Base-by-base conservation (phyloP, 2,113 vertebrate species). In the Aramus guarauna region DNA sequence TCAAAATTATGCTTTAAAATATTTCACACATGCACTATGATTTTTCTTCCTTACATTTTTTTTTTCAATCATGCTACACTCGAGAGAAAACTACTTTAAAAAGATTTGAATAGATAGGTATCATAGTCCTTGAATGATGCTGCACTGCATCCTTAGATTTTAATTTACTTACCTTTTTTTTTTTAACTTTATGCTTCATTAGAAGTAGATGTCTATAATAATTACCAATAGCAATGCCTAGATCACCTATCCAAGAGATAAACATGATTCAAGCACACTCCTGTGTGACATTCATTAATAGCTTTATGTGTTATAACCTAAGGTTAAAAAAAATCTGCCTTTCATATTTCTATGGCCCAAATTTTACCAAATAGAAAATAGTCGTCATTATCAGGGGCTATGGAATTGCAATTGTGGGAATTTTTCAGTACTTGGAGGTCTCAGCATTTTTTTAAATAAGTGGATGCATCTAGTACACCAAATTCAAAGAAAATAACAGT, bases 81-180 rank as follows among this genome's bases (percentile, higher is more conserved):
- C 0, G 0, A 64, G 39, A 76, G 11, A 41, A 1, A 59, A 37
- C 17, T 41, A 11, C 30, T 43, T 80, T 5, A 5, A 63, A 80
- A 82, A 75, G 43, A 47, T 2, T 3, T 20, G 5, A 60, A 55
- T 11, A 45, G 5, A 36, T 53, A 23, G 4, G 4, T 53, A 14
- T 39, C 56, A 39, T 1, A 78, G 20, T 47, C 39, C 24, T 79
- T 68, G 48, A 67, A 60, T 15, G 12, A 56, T 21, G 26, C 21
- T 55, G n/a, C 5, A 30, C 17, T 52, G 10, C 24, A 60, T 39
- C 14, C 29, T 60, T 39, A 72, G 29, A 47, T 85, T 67, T 94
- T 30, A 30, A 41, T 67, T 81, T 59, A 32, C 0, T 34, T 29
- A 39, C 4, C 2, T 23, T 50, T 20, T 27, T 27, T 66, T 58